phyloP scores from a whole-genome alignment of 2,797 vertebrate species.

The Tapera naevia region DNA sequence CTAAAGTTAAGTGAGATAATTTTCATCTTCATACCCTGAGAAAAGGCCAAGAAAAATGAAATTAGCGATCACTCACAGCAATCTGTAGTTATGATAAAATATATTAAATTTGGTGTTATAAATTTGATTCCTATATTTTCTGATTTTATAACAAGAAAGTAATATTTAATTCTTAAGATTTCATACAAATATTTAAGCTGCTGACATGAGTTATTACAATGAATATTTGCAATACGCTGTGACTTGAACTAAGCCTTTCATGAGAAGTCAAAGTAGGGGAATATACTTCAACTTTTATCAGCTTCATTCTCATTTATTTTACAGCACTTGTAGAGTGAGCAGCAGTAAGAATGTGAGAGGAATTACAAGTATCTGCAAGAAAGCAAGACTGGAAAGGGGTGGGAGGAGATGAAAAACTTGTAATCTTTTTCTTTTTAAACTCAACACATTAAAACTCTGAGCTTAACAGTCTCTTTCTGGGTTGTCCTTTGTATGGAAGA shows the following conservation, averaged over 20 bases:
- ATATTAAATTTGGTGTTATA: neutral
- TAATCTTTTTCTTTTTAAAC: neutral
- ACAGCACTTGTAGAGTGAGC: slow-evolving; percentile 3
- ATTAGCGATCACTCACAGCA: neutral
- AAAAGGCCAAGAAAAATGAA: neutral
- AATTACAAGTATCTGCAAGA: slow-evolving; percentile 62
- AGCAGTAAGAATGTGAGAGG: slow-evolving; percentile 38
- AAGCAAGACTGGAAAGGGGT: slow-evolving; percentile 26
- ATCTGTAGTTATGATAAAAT: neutral
- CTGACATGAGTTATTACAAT: neutral
- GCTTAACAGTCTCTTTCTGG: neutral
- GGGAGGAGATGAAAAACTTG: slow-evolving; percentile 13
- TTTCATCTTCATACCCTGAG: neutral
- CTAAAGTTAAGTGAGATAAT: neutral
- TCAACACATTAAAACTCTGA: neutral
- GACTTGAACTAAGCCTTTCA: neutral
- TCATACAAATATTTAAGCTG: neutral
- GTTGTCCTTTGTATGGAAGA: neutral
- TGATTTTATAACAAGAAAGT: neutral
- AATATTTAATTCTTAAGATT: neutral
- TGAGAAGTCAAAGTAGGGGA: neutral
- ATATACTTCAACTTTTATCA: neutral
- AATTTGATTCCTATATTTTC: neutral
- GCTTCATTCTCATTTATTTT: neutral
- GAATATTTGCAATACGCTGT: neutral